Percentiles rank a stretch among this genome's conserved stretches.
These are phyloP conservation scores for Drosophila malerkotliana DNA, from an alignment of 1,140 invertebrate genomes.

Conservation along the genomic window DNA sequence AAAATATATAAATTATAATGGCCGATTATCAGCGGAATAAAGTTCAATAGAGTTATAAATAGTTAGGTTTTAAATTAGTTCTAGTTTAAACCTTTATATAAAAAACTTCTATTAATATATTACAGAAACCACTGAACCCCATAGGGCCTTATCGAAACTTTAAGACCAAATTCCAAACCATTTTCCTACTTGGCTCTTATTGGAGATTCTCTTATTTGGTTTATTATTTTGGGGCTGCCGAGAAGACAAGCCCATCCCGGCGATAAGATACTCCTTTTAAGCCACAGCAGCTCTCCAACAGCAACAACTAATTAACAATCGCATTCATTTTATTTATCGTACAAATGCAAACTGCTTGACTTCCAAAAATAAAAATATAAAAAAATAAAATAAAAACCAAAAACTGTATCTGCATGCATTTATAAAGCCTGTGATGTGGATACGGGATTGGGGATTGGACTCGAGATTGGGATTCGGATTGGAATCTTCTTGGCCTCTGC, in stretches of 20 bases:
- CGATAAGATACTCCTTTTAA: constrained; percentile 59
- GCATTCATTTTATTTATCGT: constrained; percentile 82
- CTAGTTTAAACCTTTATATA: background rate
- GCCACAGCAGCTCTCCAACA: constrained; percentile 46
- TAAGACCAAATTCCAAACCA: constrained; percentile 27
- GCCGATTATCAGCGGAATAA: constrained; percentile 4
- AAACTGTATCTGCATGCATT: constrained; percentile 80
- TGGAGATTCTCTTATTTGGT: constrained; percentile 26
- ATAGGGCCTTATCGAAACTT: constrained; percentile 14
- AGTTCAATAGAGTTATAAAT: background rate
- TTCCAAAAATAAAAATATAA: constrained; percentile 56
- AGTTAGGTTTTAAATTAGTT: background rate
- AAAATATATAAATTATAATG: constrained; percentile 12
- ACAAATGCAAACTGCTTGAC: constrained; percentile 81
- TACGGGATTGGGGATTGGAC: constrained; percentile 43
- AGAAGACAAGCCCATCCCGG: constrained; percentile 60
- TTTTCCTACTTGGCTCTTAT: constrained; percentile 49
- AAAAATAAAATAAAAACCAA: constrained; percentile 26
- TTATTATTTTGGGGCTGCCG: constrained; percentile 45
- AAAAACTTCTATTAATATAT: background rate
- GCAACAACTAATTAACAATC: constrained; percentile 80
- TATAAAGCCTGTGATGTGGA: constrained; percentile 58
- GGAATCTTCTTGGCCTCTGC: constrained; percentile 34
- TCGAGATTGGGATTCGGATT: constrained; percentile 43
- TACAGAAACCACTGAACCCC: background rate